Conservation (phyloP, 1,140 invertebrate species). For the Diorhabda elongata region DNA sequence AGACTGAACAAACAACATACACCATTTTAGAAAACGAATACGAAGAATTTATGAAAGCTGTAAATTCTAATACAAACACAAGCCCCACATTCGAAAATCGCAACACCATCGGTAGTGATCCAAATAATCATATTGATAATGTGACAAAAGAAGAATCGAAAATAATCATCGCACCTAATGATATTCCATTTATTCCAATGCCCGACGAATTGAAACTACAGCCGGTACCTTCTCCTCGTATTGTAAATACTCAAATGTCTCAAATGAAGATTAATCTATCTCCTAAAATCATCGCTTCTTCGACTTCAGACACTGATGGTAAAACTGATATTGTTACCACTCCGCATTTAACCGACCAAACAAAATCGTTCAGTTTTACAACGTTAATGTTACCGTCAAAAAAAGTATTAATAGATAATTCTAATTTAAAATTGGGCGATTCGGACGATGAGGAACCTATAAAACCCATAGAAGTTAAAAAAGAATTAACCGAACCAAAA, state of each 20-base stretch:
- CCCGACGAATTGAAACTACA: constrained; percentile 20
- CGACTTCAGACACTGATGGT: background rate
- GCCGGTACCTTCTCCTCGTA: constrained; percentile 14
- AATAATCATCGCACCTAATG: constrained; percentile 7
- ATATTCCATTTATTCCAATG: constrained; percentile 22
- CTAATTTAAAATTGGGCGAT: constrained; percentile 34
- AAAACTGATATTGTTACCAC: background rate
- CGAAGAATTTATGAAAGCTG: constrained; percentile 44
- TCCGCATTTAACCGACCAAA: background rate
- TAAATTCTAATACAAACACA: constrained; percentile 17
- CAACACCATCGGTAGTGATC: background rate
- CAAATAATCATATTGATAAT: background rate
- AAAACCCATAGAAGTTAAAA: constrained; percentile 20
- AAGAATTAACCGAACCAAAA: constrained; percentile 5
- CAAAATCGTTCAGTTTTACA: constrained; percentile 28
- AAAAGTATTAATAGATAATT: constrained; percentile 27
- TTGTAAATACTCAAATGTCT: constrained; percentile 11
- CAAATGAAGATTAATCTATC: constrained; percentile 22
- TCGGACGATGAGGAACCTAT: constrained; percentile 21
- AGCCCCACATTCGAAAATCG: background rate
- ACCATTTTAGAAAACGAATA: constrained; percentile 40
- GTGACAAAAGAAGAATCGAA: background rate
- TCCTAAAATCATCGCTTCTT: constrained; percentile 17
- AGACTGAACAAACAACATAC: constrained; percentile 11
- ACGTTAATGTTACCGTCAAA: constrained; percentile 28